Percentiles rank a stretch among this genome's conserved stretches.
Conservation (phyloP, 1,140 invertebrate species). For the Gryon sp. region DNA sequence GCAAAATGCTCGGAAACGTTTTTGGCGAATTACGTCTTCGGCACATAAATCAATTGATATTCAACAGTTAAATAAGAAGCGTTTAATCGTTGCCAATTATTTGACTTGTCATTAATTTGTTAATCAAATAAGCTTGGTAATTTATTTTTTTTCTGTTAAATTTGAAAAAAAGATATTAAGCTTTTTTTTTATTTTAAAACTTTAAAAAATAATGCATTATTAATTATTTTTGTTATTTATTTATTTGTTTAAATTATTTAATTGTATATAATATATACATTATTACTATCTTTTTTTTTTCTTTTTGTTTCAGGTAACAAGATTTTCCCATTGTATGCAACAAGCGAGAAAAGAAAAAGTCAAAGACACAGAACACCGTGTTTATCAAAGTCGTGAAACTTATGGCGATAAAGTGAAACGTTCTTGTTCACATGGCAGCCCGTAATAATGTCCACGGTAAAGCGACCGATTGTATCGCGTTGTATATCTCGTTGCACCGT, state of each 20-base stretch:
- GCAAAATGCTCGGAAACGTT: constrained; percentile 20
- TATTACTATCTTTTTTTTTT: too few relatives aligned
- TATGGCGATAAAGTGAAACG: constrained; percentile 20
- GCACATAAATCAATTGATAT: constrained; percentile 10
- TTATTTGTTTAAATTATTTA: too few relatives aligned
- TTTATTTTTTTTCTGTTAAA: constrained; percentile 1
- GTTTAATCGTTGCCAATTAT: constrained; percentile 33
- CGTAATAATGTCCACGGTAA: too few relatives aligned
- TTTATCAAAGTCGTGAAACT: constrained; percentile 20
- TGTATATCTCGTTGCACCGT: constrained; percentile 13
- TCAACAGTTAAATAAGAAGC: constrained; percentile 9
- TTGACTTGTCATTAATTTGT: constrained; percentile 27
- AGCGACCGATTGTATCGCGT: constrained; percentile 14
- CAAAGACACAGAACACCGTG: constrained; percentile 1
- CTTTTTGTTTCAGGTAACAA: too few relatives aligned
- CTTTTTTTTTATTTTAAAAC: neutral
- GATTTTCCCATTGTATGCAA: neutral
- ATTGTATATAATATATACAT: neutral
- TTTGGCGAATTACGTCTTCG: constrained; percentile 19
- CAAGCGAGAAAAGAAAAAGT: neutral
- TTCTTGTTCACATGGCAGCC: constrained; percentile 1
- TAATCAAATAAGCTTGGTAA: constrained; percentile 32
- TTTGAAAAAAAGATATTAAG: neutral
- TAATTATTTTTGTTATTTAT: too few relatives aligned
- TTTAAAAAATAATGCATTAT: neutral